Evolutionary conservation across 1,140 invertebrate genomes (phyloP), one percentile per base, ranked within the genome.

Genomic region (Heliconius melpomene): DNA sequence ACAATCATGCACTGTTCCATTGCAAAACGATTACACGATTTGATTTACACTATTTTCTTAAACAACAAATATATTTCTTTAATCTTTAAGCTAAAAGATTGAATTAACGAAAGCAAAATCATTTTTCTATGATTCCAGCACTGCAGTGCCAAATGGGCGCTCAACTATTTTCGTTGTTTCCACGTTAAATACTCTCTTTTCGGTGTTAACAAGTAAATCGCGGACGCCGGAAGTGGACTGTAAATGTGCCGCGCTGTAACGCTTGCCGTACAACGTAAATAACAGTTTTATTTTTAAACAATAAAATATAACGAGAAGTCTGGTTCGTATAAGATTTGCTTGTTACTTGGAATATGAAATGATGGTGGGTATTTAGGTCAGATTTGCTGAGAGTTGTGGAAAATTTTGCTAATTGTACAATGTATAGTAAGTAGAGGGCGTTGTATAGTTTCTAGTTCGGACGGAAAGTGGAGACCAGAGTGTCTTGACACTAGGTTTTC

Each of bases 231-330:
- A 66, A 66, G 60, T 66, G 60, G 26, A 66, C 26, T 66, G 60
- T 66, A 66, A 66, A 29, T 66, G 60, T 66, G 60, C 60, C 60
- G 29, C 60, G 60, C 60, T 66, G 60, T 66, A 78, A 78, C 76
- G 52, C 66, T 38, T 38, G 72, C 70, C 46, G 76, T 29, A 78
- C 76, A 78, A 32, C 76, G 70, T 78, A 78, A 78, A 78, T 78
- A 72, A 72, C 70, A 50, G 76, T 72, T 78, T 78, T 78, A 78
- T 78, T 78, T 46, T 38, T 78, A 78, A 73, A 85, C 83, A 86
- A 83, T 86, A 87, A 89, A 82, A 79, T 79, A 78, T 70, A 75
- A 71, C 52, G 71, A 52, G 26, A 74, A 78, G 72, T 76, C 75
- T 77, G 74, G 71, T 79, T 77, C 40, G 71, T 78, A 50, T 72